Base-by-base conservation (phyloP, 1,140 invertebrate genomes). In the Papilio glaucus region DNA sequence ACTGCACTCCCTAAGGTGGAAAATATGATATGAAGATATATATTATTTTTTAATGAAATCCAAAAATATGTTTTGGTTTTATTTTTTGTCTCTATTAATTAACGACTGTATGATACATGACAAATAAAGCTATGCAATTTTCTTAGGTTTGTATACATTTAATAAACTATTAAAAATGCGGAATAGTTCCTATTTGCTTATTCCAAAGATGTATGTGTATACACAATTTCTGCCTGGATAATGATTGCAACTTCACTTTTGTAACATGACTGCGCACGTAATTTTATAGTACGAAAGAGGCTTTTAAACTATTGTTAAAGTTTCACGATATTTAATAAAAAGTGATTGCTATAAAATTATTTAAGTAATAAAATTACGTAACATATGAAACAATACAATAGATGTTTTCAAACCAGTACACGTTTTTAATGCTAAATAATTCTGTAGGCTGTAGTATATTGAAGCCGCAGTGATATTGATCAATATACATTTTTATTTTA, bases 211-310 rank as follows among this genome's bases (percentile, higher is more conserved):
- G 9, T 57, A 24, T 10, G 49, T 24, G 9, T 8, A 57, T 18
- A 57, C 10, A 9, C 24, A 57, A 57, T 57, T 57, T 57, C 49
- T 57, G 9, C 8, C 49, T 24, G 49, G 3, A 57, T 53, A 53
- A 24, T 57, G 24, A 57, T 57, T 57, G 49, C 49, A 24, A 13
- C 49, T 57, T 26, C 5, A 26, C 49, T 57, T 57, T 57, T 57
- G 49, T 57, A 57, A 57, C 49, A 57, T 57, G 49, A 57, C 49
- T 57, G 21, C 49, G 49, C 21, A 57, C 49, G 49, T 57, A 57
- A 57, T 57, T 57, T 33, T 57, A 24, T 9, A 57, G 24, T 57
- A 57, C 21, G n/a, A 57, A 18, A 57, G 49, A 57, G 49, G 49
- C 10, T 57, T 53, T 57, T 57, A 57, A 26, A 57, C 49, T 57